phyloP scores from a whole-genome alignment of 2,888 invertebrate genomes.

The Cordilura impudica region DNA sequence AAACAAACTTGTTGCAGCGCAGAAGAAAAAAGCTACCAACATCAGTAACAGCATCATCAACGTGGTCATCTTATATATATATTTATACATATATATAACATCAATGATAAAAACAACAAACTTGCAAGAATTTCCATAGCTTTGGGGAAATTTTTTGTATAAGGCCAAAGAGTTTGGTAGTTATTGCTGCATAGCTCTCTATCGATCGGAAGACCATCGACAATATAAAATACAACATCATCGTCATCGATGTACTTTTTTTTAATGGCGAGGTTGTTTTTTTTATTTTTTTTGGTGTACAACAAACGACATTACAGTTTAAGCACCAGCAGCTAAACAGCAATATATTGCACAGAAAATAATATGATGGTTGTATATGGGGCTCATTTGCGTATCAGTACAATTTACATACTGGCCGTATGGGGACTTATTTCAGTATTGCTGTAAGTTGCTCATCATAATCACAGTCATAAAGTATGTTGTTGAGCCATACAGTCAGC shows the following conservation, averaged over 20 bases:
- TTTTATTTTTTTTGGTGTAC: background rate
- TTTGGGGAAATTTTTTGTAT: slow-evolving; percentile 60
- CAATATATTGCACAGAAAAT: background rate
- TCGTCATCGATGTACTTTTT: slow-evolving; percentile 43
- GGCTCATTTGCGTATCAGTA: slow-evolving; percentile 60
- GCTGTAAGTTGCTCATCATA: slow-evolving; percentile 60
- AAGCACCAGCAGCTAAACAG: slow-evolving; percentile 46
- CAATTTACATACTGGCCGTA: slow-evolving; percentile 56
- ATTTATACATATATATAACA: slow-evolving; percentile 20
- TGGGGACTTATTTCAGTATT: slow-evolving; percentile 1
- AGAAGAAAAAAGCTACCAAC: slow-evolving; percentile 45
- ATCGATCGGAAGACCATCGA: slow-evolving; percentile 54
- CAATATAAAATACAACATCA: slow-evolving; percentile 49
- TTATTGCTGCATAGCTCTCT: slow-evolving; percentile 9
- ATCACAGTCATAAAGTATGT: slow-evolving; percentile 61
- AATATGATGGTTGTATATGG: slow-evolving; percentile 40
- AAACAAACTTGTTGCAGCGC: slow-evolving; percentile 45
- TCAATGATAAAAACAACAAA: slow-evolving; percentile 51
- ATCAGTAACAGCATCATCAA: slow-evolving; percentile 28
- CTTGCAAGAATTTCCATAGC: slow-evolving; percentile 61
- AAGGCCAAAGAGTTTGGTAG: slow-evolving; percentile 23
- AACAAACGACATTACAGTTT: slow-evolving; percentile 11
- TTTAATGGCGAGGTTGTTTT: background rate
- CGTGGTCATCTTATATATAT: background rate
- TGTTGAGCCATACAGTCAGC: slow-evolving; percentile 35